Base-by-base conservation (phyloP, 2,113 vertebrate species). In the Hippolais icterina region DNA sequence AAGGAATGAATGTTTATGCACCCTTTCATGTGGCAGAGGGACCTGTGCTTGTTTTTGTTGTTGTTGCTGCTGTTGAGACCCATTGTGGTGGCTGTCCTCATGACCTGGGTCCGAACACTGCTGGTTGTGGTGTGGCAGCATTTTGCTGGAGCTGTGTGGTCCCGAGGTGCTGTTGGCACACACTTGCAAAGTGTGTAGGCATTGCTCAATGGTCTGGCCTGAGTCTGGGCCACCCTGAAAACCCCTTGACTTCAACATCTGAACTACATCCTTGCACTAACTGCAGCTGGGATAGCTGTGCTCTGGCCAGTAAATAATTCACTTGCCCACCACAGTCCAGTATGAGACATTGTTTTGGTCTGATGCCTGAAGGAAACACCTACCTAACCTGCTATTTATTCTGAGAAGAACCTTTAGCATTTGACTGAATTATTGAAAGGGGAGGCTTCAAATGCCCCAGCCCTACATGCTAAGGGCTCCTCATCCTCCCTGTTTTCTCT, bases 71-170 rank as follows among this genome's bases (percentile, higher is more conserved):
- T 76, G 4, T 65, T 0, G 3, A 79, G 61, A 14, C 37, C 61
- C 65, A 1, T 76, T 83, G 65, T 24, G 64, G 37, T 54, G 70
- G 29, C 63, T 66, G 53, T 79, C 37, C 84, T 65, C 0, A 1
- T 71, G 50, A 31, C 46, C 37, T 21, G 28, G n/a, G 80, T 71
- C 85, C 0, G 0, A 80, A 10, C 9, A 56, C 54, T 65, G 50
- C 41, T 0, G 3, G 9, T 52, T 0, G 0, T 2, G 1, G 7
- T 13, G 20, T 0, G 1, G 79, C 78, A 65, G 61, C 22, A 1
- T 74, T 85, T 61, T 50, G 11, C 54, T 44, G 46, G 52, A 50
- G 35, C 20, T 77, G n/a, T 0, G 1, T 10, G 53, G 39, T 11
- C 39, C 59, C 0, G 0, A 28, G 25, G 4, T 4, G 2, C 59